Percentiles rank a stretch among this genome's conserved stretches.
These are phyloP conservation scores for Trissolcus brochymenae DNA, from an alignment of 2,888 invertebrate species.

Conservation along the genomic window DNA sequence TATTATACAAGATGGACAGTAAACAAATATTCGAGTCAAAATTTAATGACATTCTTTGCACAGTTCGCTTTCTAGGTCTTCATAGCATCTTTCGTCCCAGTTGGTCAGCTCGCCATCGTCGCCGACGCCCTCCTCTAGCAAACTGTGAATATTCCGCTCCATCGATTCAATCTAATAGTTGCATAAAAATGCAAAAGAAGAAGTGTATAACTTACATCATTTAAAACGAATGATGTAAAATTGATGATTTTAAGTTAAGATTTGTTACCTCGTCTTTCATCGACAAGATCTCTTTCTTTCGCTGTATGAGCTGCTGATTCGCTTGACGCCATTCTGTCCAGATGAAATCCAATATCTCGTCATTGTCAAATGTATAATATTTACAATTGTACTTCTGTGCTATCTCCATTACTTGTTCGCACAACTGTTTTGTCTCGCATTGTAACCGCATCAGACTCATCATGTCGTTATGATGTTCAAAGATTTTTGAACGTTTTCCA, in stretches of 20 bases:
- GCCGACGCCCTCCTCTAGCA: neutral
- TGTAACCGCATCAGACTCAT: slow-evolving; percentile 13
- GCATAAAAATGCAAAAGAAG: too few relatives aligned
- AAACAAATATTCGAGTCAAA: too few relatives aligned
- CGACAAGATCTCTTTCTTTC: slow-evolving; percentile 10
- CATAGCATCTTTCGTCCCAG: too few relatives aligned
- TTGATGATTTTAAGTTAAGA: too few relatives aligned
- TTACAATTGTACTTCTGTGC: slow-evolving; percentile 26
- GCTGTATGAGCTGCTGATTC: slow-evolving; percentile 22
- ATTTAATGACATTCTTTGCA: too few relatives aligned
- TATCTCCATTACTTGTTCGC: slow-evolving; percentile 22
- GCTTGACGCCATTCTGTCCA: slow-evolving; percentile 33
- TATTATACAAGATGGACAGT: too few relatives aligned
- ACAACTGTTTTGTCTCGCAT: slow-evolving; percentile 21
- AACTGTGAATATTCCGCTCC: neutral
- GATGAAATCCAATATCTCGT: slow-evolving; percentile 10
- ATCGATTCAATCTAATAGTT: neutral
- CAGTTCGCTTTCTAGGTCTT: too few relatives aligned
- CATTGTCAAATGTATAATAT: slow-evolving; percentile 7
- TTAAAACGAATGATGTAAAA: too few relatives aligned
- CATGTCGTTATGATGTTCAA: neutral
- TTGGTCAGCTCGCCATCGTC: too few relatives aligned
- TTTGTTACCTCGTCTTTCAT: slow-evolving; percentile 28
- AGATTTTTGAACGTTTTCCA: too few relatives aligned
- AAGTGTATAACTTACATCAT: too few relatives aligned